Percentiles rank a stretch among this genome's conserved stretches.
Conservation (phyloP, 2,888 invertebrate genomes). For the Epinotia nisella region DNA sequence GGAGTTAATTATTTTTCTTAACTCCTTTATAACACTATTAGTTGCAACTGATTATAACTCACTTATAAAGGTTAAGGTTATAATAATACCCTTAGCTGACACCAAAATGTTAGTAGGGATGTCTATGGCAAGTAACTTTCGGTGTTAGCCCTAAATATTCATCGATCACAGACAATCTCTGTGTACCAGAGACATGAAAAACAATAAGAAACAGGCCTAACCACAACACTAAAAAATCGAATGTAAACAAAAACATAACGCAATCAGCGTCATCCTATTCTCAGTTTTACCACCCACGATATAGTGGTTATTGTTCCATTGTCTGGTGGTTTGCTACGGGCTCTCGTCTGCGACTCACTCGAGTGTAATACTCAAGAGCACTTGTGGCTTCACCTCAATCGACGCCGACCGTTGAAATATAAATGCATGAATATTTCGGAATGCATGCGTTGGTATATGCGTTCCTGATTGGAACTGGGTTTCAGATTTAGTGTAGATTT, state of each 20-base stretch:
- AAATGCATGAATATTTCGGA: conserved; percentile 38
- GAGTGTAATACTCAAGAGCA: conserved; percentile 34
- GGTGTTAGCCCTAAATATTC: background rate
- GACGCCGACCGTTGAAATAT: conserved; percentile 41
- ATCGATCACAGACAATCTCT: background rate
- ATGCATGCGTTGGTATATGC: conserved; percentile 21
- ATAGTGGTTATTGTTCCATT: conserved; percentile 32
- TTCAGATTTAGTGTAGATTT: conserved; percentile 13
- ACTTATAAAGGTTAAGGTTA: too few species aligned
- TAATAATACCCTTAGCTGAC: too few species aligned
- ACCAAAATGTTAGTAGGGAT: too few species aligned
- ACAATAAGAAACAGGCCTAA: conserved; percentile 12
- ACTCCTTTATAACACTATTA: too few species aligned
- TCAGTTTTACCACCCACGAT: conserved; percentile 20
- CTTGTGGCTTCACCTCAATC: conserved; percentile 33
- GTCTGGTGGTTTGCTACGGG: conserved; percentile 13
- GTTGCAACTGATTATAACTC: too few species aligned
- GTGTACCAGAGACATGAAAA: conserved; percentile 8
- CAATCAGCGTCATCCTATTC: conserved; percentile 19
- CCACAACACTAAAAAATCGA: background rate
- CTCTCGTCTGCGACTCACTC: conserved; percentile 31
- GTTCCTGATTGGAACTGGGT: conserved; percentile 14
- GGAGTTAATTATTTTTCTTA: too few species aligned
- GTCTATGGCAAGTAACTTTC: background rate
- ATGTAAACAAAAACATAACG: conserved; percentile 27